Evolutionary conservation across 2,113 vertebrate genomes (phyloP), one percentile per base, ranked within the genome.

Genomic region (Elephas maximus): DNA sequence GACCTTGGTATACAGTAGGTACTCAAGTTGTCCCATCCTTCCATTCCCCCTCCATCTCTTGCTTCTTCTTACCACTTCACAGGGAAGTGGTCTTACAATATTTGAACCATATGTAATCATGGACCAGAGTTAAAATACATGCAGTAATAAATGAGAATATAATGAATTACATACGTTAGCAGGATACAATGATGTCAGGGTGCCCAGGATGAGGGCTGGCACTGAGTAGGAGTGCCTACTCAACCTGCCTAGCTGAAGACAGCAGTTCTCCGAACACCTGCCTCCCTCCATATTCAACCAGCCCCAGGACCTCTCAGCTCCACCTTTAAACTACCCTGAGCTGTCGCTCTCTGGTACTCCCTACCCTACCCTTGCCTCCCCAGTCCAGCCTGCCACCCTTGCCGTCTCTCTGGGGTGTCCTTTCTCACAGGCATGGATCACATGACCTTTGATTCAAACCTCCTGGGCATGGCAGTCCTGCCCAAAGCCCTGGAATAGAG

Each of bases 101-200:
- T 14, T 97, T 93, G 93, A 78, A 88, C 37, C 3, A 51, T 41
- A 45, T 41, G 78, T 62, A 91, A 78, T 71, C 91, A 41, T 90
- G 94, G 45, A 84, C n/a, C 80, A 80, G 44, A 74, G 60, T 90
- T 95, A 78, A 92, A 76, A 88, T 67, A 53, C 53, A 63, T 44
- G 41, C 28, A 80, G 37, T 79, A 74, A 37, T 77, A 63, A 91
- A 20, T 57, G 33, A 91, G 24, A 85, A 73, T 57, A 86, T 60
- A 45, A n/a, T 44, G 48, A 62, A 1, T 60, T 37, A 83, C 21
- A 63, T 44, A 87, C 23, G 63, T 41, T 14, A 45, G 17, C 26
- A 6, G 51, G 28, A 30, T 73, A n/a, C 41, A 53, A 63, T 44
- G 62, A 30, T 62, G 51, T 57, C 48, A 79, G 57, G 82, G 51